Conservation (phyloP, 2,888 invertebrate species). For the Therioaphis trifolii region DNA sequence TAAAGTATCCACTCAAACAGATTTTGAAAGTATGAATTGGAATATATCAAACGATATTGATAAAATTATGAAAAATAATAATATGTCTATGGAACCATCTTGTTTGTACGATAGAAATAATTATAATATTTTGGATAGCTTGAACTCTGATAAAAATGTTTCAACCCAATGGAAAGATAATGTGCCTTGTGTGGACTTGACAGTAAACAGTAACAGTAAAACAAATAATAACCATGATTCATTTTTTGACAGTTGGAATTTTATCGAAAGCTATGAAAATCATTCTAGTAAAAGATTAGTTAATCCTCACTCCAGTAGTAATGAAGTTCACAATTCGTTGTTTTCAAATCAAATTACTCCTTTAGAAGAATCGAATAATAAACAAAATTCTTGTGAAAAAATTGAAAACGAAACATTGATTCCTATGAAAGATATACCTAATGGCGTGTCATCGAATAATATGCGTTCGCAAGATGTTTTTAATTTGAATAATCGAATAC, state of each 20-base stretch:
- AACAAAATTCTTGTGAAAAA: neutral
- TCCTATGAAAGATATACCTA: neutral
- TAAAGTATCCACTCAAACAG: constrained; percentile 31
- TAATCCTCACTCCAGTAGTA: neutral
- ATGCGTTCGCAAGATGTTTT: constrained; percentile 39
- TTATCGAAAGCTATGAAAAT: constrained; percentile 46
- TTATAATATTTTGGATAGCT: constrained; percentile 38
- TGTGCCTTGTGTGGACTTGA: constrained; percentile 30
- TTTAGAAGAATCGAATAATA: neutral
- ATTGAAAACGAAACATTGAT: neutral
- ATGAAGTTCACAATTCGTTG: constrained; percentile 1
- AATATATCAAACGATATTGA: constrained; percentile 47
- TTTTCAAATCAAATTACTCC: constrained; percentile 9
- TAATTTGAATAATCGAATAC: constrained; percentile 46
- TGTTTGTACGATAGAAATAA: constrained; percentile 44
- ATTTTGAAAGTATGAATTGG: constrained; percentile 57
- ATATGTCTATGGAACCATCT: constrained; percentile 17
- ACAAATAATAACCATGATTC: constrained; percentile 35
- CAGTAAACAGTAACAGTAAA: constrained; percentile 16
- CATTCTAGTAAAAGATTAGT: constrained; percentile 32
- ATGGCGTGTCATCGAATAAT: neutral
- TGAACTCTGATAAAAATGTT: constrained; percentile 24
- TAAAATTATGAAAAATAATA: constrained; percentile 43
- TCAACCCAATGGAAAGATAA: constrained; percentile 42
- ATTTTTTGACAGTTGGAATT: constrained; percentile 55